These are phyloP conservation scores for Ormyrus pomaceus DNA, from an alignment of 2,888 invertebrate species.

Conservation along the genomic window DNA sequence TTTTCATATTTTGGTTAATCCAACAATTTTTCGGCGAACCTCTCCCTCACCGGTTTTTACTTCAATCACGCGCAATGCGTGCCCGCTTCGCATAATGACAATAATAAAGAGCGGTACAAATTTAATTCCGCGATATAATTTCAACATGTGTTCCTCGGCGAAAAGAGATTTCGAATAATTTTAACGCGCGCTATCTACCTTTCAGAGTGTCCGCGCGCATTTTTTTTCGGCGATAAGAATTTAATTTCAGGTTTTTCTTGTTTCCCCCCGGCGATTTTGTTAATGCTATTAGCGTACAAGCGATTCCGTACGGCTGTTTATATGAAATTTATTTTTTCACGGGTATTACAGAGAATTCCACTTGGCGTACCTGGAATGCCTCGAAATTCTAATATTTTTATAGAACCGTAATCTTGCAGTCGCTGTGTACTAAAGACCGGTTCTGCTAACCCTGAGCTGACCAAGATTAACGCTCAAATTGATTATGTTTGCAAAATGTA, in stretches of 20 bases:
- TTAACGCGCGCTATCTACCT: not conserved
- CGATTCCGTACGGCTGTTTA: not conserved
- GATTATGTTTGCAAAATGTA: constrained; percentile 33
- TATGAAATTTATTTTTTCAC: constrained; percentile 3
- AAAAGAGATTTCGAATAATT: not conserved
- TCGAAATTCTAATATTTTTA: constrained; percentile 22
- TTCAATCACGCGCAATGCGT: too few species aligned
- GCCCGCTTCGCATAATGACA: too few species aligned
- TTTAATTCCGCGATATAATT: too few species aligned
- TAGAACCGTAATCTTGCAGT: constrained; percentile 22
- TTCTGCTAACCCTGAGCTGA: constrained; percentile 29
- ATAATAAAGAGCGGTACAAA: too few species aligned
- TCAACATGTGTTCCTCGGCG: not conserved
- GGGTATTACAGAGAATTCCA: constrained; percentile 8
- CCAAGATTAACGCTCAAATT: constrained; percentile 11
- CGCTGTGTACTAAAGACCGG: constrained; percentile 37
- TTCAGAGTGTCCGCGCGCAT: not conserved
- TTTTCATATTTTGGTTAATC: too few species aligned
- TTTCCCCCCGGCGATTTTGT: not conserved
- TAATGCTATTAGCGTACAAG: not conserved
- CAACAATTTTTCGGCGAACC: too few species aligned
- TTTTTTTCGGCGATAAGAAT: not conserved
- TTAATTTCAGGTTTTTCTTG: not conserved
- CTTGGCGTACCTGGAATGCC: not conserved
- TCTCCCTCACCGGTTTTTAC: too few species aligned